These are phyloP conservation scores for Tetragonula clypearis DNA, from an alignment of 1,140 invertebrate species.

Conservation along the genomic window DNA sequence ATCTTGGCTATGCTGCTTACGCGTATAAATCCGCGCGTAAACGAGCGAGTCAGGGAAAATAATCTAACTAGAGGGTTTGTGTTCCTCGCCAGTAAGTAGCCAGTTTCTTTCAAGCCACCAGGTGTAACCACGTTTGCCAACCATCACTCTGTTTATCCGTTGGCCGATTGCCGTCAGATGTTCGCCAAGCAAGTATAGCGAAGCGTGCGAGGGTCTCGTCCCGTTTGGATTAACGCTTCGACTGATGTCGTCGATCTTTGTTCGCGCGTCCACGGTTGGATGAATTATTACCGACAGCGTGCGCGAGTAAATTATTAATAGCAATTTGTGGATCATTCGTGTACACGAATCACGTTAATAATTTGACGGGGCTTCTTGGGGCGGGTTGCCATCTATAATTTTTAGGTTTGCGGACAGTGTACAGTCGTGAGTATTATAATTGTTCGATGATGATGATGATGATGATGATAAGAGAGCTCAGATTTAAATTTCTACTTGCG, in stretches of 20 bases:
- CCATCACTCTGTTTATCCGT: neutral
- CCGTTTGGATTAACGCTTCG: constrained; percentile 1
- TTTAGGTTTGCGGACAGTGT: neutral
- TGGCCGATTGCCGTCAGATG: neutral
- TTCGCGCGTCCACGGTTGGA: neutral
- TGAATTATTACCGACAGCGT: neutral
- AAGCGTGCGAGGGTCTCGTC: neutral
- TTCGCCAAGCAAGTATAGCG: neutral
- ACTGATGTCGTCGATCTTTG: neutral
- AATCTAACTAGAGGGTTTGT: constrained; percentile 10
- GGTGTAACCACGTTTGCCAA: constrained; percentile 4
- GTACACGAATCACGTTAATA: neutral
- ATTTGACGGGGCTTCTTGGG: neutral
- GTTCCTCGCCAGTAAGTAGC: neutral
- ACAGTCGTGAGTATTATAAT: neutral
- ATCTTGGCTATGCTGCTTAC: constrained; percentile 31
- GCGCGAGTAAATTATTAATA: neutral
- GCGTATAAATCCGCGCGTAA: constrained; percentile 32
- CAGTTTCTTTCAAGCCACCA: neutral
- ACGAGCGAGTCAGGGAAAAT: constrained; percentile 38
- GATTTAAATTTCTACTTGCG: too few relatives aligned
- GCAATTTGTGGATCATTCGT: neutral
- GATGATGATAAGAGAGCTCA: too few relatives aligned
- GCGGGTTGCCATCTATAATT: neutral
- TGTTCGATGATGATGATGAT: too few relatives aligned